These are phyloP conservation scores for Mamestra brassicae DNA, from an alignment of 2,888 invertebrate genomes.

Conservation along the genomic window DNA sequence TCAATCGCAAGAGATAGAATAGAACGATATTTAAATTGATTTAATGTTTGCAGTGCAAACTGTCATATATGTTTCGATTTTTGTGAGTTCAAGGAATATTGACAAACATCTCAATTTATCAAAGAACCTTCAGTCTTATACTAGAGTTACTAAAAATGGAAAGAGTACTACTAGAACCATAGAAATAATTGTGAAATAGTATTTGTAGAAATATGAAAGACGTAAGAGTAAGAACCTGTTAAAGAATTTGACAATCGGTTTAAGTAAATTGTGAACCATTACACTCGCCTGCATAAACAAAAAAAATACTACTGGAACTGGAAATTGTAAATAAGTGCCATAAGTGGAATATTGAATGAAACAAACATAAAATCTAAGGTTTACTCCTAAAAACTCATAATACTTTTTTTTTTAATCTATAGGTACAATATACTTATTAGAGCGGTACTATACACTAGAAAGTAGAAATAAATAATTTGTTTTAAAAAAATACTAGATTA, in stretches of 20 bases:
- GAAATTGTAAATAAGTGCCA: too few relatives aligned
- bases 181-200: slow-evolving; percentile 16
- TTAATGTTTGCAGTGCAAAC: background rate
- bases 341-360: background rate
- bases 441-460: background rate
- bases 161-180: background rate
- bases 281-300: too few relatives aligned
- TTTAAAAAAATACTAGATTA: background rate
- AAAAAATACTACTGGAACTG: too few relatives aligned
- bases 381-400: background rate
- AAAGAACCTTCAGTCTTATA: background rate
- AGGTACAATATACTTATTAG: background rate
- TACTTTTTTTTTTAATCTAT: too few relatives aligned
- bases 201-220: background rate
- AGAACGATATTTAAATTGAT: background rate
- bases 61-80: background rate
- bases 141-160: background rate
- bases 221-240: too few relatives aligned
- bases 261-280: too few relatives aligned
- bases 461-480: background rate
- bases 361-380: background rate
- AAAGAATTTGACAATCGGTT: too few relatives aligned
- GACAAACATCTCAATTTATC: background rate
- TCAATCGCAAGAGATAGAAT: background rate
- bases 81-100: background rate